Evolutionary conservation across 2,113 vertebrate species (phyloP).

Genomic region (Passerina amoena): DNA sequence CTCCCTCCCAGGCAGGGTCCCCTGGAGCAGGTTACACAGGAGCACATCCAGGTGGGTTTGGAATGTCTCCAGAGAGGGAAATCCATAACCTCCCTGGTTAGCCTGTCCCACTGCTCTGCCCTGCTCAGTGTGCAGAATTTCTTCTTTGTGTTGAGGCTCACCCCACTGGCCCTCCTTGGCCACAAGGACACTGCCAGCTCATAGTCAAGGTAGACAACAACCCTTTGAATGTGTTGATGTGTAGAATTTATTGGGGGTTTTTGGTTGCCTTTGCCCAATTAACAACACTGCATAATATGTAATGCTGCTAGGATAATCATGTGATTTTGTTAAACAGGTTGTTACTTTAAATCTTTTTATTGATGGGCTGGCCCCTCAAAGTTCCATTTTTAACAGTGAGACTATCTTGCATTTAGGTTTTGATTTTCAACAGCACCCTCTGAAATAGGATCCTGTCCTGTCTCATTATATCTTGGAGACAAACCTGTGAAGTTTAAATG

Average conservation of each 20-base stretch:
- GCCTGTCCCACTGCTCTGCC: neutral
- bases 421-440: neutral
- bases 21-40: neutral
- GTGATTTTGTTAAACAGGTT: neutral
- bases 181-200: neutral
- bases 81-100: neutral
- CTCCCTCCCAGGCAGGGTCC: neutral
- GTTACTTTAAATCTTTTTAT: neutral
- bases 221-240: neutral
- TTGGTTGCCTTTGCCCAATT: neutral
- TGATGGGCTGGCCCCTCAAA: neutral
- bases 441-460: neutral
- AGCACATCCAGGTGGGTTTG: neutral
- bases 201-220: neutral
- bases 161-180: neutral
- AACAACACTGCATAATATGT: neutral
- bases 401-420: neutral
- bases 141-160: neutral
- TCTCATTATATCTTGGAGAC: neutral
- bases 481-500: neutral
- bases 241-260: neutral
- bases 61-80: neutral
- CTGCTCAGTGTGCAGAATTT: neutral
- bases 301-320: neutral
- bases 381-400: neutral